Evolutionary conservation across 1,140 invertebrate genomes (phyloP).

Genomic region (Chelonus insularis): DNA sequence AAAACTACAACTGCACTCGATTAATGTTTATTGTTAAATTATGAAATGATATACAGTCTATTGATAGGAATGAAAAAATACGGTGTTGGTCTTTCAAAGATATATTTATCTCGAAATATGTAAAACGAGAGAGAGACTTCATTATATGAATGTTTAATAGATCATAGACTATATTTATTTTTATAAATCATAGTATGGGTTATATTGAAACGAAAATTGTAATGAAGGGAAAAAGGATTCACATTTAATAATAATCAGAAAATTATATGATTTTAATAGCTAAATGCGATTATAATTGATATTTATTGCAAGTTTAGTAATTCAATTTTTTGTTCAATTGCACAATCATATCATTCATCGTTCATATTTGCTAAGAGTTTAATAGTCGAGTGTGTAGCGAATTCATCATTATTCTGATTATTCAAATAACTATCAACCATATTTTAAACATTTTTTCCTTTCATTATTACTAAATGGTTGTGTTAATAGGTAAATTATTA

Average conservation of each 20-base stretch:
- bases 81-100: constrained; percentile 7
- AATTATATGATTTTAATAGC: too few species aligned
- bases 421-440: too few species aligned
- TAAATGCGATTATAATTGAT: too few species aligned
- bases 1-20: too few species aligned
- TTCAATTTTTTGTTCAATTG: too few species aligned
- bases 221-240: not conserved
- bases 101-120: constrained; percentile 2
- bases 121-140: constrained; percentile 1
- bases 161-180: constrained; percentile 21
- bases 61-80: constrained; percentile 10
- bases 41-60: constrained; percentile 10
- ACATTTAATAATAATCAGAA: too few species aligned
- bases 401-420: not conserved
- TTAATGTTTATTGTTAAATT: not conserved
- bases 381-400: not conserved
- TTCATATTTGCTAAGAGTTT: too few species aligned
- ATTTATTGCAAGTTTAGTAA: too few species aligned
- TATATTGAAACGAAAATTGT: not conserved
- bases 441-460: not conserved
- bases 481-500: not conserved
- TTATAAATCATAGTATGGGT: not conserved
- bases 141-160: constrained; percentile 13
- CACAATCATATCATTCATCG: too few species aligned
- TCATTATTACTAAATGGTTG: not conserved